Conservation (phyloP, 2,113 vertebrate genomes). For the Pelecanus crispus region DNA sequence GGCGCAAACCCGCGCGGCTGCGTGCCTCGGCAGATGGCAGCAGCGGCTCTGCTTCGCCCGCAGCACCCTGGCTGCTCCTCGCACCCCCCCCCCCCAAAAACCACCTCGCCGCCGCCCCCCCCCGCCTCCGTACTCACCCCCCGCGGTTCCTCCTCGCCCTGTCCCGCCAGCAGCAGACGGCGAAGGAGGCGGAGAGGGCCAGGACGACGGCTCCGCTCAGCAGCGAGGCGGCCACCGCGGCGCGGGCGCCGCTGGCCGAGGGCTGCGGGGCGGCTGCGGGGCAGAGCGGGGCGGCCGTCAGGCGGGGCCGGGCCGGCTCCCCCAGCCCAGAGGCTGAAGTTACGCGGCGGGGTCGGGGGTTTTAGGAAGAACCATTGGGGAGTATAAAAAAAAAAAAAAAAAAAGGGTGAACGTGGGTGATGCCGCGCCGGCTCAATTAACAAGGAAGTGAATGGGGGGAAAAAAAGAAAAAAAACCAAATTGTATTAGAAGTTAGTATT, state of each 20-base stretch:
- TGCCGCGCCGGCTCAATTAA: rapidly evolving
- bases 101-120: no score
- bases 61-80: neutral
- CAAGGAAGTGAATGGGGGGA: no score
- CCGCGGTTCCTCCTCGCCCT: constrained; percentile 33
- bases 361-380: no score
- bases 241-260: constrained; percentile 66
- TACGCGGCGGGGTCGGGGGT: no score
- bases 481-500: neutral
- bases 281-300: neutral
- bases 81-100: no score
- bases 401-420: neutral
- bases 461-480: no score
- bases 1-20: neutral
- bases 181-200: constrained; percentile 77
- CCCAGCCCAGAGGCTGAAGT: no score
- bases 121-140: neutral
- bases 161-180: constrained; percentile 78
- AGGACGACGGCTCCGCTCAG: constrained; percentile 81
- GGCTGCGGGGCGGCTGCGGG: constrained; percentile 71
- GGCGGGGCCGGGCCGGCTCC: no score
- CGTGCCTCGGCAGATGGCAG: neutral
- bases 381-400: no score
- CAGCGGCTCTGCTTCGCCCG: neutral
- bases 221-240: constrained; percentile 76